Percentiles rank a stretch among this genome's conserved stretches.
phyloP scores from a whole-genome alignment of 2,113 vertebrate genomes.

The Macrotus californicus region DNA sequence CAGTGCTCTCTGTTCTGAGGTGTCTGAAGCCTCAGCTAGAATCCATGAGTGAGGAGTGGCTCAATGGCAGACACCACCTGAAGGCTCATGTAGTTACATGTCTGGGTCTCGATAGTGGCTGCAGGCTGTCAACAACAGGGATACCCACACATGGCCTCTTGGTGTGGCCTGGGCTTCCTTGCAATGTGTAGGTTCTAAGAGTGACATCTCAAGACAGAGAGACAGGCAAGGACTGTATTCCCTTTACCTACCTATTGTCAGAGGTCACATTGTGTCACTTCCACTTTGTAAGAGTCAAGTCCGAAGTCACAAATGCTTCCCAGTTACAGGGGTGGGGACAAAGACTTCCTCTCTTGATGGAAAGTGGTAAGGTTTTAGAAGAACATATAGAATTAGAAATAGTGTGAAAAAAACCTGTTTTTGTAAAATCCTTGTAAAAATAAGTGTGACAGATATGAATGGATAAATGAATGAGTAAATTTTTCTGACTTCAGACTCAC shows the following conservation, averaged over 20 bases:
- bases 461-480: neutral
- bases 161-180: neutral
- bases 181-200: neutral
- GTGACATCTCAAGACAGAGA: neutral
- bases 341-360: neutral
- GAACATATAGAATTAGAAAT: rapidly evolving
- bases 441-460: neutral
- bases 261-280: rapidly evolving
- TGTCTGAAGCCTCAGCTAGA: neutral
- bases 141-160: neutral
- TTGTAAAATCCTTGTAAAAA: neutral
- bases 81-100: neutral
- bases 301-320: rapidly evolving
- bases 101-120: neutral
- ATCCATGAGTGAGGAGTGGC: neutral
- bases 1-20: no score
- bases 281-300: neutral
- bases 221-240: rapidly evolving
- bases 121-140: rapidly evolving
- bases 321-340: neutral
- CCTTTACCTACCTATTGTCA: neutral
- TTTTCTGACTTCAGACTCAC: neutral
- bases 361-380: neutral
- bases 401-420: rapidly evolving
- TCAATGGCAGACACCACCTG: neutral